A percentile compares a stretch with the other conserved stretches of the same genome.
These are phyloP conservation scores for Calliopum simillimum DNA, from an alignment of 2,888 invertebrate species.

Conservation along the genomic window DNA sequence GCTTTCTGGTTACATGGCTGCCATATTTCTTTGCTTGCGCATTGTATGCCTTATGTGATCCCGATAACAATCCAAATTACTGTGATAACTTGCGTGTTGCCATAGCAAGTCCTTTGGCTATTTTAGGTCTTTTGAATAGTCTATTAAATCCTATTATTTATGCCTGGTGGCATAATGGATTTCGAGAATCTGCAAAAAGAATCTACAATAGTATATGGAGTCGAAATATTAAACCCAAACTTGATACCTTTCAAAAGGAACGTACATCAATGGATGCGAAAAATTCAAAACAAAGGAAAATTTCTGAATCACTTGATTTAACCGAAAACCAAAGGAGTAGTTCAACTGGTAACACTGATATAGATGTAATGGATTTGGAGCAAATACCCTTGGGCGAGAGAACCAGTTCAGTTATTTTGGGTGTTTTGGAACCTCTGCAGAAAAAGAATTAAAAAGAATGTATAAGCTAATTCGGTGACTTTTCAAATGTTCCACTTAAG, in stretches of 20 bases:
- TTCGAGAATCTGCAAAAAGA: slow-evolving; percentile 63
- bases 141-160: slow-evolving; percentile 76
- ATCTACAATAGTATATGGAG: slow-evolving; percentile 41
- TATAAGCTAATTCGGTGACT: no score
- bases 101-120: slow-evolving; percentile 72
- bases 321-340: background rate
- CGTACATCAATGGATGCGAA: background rate
- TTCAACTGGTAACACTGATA: background rate
- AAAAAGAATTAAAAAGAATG: background rate
- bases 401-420: background rate
- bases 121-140: slow-evolving; percentile 73
- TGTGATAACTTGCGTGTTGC: slow-evolving; percentile 69
- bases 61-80: slow-evolving; percentile 66
- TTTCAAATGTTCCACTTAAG: no score
- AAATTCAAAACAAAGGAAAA: background rate
- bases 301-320: background rate
- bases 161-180: slow-evolving; percentile 79
- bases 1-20: slow-evolving; percentile 73
- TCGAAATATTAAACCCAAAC: slow-evolving; percentile 24
- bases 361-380: background rate
- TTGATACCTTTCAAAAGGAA: background rate
- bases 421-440: background rate
- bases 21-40: slow-evolving; percentile 73
- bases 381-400: background rate
- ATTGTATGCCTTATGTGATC: slow-evolving; percentile 70